These are phyloP conservation scores for Alethe diademata DNA, from an alignment of 2,113 vertebrate genomes.

Conservation along the genomic window DNA sequence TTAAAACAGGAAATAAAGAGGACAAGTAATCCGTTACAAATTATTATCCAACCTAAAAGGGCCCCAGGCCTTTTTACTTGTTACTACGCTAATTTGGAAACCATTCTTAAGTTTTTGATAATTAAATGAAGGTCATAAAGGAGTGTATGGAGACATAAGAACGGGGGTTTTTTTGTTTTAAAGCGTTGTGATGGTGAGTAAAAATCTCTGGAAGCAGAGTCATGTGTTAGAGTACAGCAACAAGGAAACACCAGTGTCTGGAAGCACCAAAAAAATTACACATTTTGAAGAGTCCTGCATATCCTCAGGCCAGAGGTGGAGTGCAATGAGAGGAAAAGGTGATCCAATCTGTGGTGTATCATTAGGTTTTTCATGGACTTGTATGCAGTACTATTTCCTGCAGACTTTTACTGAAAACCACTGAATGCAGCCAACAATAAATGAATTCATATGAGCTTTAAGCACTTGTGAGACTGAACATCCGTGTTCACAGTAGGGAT, in stretches of 20 bases:
- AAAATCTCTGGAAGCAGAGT: not conserved
- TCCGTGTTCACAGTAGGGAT: not conserved
- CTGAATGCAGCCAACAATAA: not conserved
- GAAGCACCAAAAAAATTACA: not conserved
- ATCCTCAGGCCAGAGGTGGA: not conserved
- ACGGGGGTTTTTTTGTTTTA: not conserved
- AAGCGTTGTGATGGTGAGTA: not conserved
- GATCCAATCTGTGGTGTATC: not conserved
- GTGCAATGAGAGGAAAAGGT: not conserved
- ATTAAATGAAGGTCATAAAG: not conserved
- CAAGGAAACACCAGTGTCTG: not conserved
- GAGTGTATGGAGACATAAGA: not conserved
- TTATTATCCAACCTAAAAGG: not conserved
- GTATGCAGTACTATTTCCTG: not conserved
- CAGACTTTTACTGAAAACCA: not conserved
- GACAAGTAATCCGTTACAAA: constrained; percentile 17
- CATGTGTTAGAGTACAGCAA: not conserved
- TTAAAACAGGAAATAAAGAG: constrained; percentile 18
- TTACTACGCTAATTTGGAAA: not conserved
- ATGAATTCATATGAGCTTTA: not conserved
- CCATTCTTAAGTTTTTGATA: not conserved
- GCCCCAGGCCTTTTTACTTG: not conserved
- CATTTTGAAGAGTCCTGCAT: not conserved
- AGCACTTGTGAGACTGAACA: not conserved
- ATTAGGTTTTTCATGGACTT: not conserved